Evolutionary conservation across 2,113 vertebrate genomes (phyloP), one percentile per base, ranked within the genome.

Genomic region (Bos javanicus): DNA sequence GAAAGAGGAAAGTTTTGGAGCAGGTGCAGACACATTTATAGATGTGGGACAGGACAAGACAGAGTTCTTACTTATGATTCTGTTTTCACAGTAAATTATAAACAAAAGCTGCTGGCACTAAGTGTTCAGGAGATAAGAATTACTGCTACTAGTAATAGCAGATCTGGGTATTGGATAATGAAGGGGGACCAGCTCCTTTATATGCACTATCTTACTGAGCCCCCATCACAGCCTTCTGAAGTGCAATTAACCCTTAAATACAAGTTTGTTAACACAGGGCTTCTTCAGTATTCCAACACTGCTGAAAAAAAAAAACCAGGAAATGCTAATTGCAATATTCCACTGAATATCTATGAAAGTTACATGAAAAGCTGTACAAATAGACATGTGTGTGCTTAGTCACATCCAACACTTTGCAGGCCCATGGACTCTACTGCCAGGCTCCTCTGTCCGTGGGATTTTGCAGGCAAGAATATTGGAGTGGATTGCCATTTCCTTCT

Each of bases 201-300:
- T 5, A n/a, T 1, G 1, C 11, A 6, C 43, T n/a, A 23, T 10
- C 6, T 28, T 26, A 52, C 0, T 19, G 30, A 46, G 15, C 50
- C 76, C 8, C 39, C 2, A 39, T 52, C 52, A 57, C 30, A 43
- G 12, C 54, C 28, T 54, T 76, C 86, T 52, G 59, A 46, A n/a
- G 50, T 54, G 23, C 74, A 19, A 56, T 86, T 56, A 33, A 83
- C 48, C 21, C 62, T 57, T 87, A 74, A 60, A 54, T 59, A 43
- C 19, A 28, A 83, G 28, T 64, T 80, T 62, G 14, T 74, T 60
- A 60, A 33, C 21, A 60, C 28, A 87, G 62, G 56, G 8, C 14
- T 59, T 36, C 15, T 86, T 59, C 15, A 5, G 28, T 23, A 76
- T 87, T 84, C 52, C 21, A 92, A 33, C 52, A 15, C 71, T 56